Base-by-base conservation (phyloP, 2,888 invertebrate genomes). In the Pachydiplax longipennis region DNA sequence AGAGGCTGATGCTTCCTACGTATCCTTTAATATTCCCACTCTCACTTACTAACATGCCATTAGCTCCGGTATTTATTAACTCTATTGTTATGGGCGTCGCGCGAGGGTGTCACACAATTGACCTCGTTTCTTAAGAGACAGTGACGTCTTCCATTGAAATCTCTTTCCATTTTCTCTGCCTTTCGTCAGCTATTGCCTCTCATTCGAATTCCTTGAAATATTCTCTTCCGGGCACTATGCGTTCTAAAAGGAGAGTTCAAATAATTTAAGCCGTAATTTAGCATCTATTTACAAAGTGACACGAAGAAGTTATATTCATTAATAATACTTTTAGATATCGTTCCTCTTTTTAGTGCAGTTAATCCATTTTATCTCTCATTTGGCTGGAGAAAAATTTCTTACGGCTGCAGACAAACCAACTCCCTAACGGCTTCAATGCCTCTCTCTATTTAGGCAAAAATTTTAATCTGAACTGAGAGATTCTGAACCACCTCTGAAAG, bases 101-200 rank as follows among this genome's bases (percentile, higher is more conserved):
- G 18, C 35, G 83, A 83, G 83, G 83, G 58, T 83, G 83, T 83
- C 83, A 58, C 53, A 58, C 35, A 83, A 83, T 83, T 83, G 83
- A 83, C 83, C 83, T 53, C 83, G 58, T 83, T 83, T 83, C 31
- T 48, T 8, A 22, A 22, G 53, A n/a, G 58, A 53, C 58, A 83
- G 83, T 83, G 83, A 83, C 83, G 83, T 58, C 83, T 83, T 82
- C 53, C 58, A 73, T 31, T 73, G 31, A 13, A 31, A 73, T 31
- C 25, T 15, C 25, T 73, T 73, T 73, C 65, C 6, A n/a, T 25
- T 65, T n/a, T 61, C 73, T 31, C 31, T 31, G 4, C 15, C 13
- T 73, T 31, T 73, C 73, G 8, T 31, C 73, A 31, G 13, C 4
- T 31, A 31, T 31, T 73, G 25, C 5, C 31, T 25, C 73, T 12